Percentiles rank a stretch among this genome's conserved stretches.
These are phyloP conservation scores for Mastomys natalensis DNA, from an alignment of 2,113 vertebrate genomes.

Conservation along the genomic window DNA sequence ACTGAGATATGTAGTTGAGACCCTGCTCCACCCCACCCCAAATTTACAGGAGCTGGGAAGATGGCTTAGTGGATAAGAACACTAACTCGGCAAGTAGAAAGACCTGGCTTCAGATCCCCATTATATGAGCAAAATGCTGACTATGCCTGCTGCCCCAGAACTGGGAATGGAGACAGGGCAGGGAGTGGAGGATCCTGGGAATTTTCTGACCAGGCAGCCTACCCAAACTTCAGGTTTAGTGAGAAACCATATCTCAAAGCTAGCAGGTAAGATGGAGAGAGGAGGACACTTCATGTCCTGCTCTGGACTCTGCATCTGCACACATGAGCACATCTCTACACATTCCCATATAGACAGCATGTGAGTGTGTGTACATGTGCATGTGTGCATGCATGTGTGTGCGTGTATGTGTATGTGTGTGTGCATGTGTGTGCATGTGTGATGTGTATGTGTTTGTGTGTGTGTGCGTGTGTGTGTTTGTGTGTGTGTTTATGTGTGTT, in stretches of 20 bases:
- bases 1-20: not conserved
- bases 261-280: not conserved
- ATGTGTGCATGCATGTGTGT: too few species aligned
- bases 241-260: not conserved
- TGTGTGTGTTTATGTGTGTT: too few species aligned
- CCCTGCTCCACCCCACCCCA: not conserved
- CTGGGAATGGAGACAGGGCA: not conserved
- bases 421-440: too few species aligned
- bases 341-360: not conserved
- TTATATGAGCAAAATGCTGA: not conserved
- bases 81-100: not conserved
- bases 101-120: not conserved
- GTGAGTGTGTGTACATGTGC: fast-evolving
- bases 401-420: too few species aligned
- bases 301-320: not conserved
- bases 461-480: too few species aligned
- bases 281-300: not conserved
- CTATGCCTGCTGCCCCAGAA: not conserved
- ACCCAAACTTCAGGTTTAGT: not conserved
- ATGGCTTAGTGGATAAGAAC: not conserved
- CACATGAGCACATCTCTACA: not conserved
- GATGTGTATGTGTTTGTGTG: too few species aligned
- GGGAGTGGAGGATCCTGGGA: not conserved
- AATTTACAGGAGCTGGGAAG: not conserved
- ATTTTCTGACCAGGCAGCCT: not conserved